Evolutionary conservation across 2,113 vertebrate species (phyloP).

Genomic region (Plectropomus leopardus): DNA sequence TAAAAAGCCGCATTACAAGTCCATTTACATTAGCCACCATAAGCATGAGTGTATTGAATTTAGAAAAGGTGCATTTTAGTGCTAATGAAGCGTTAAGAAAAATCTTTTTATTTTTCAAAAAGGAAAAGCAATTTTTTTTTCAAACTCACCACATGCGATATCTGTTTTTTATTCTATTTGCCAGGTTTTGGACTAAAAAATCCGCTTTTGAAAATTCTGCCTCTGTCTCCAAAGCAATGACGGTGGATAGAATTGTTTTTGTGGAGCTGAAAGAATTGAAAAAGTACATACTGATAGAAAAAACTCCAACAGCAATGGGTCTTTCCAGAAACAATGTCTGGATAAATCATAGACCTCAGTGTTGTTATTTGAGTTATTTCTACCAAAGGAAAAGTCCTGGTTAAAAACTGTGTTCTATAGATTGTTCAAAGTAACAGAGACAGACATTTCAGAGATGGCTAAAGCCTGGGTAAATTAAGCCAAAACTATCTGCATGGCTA

Average conservation of each 20-base stretch:
- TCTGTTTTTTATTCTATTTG: no score
- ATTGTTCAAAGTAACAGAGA: constrained; percentile 8
- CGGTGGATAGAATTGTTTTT: not conserved
- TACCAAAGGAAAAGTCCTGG: not conserved
- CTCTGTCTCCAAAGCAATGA: not conserved
- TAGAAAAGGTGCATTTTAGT: not conserved
- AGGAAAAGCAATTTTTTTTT: no score
- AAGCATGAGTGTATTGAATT: not conserved
- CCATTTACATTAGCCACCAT: not conserved
- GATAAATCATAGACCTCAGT: not conserved
- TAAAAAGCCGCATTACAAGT: no score
- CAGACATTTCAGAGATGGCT: not conserved
- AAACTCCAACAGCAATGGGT: not conserved
- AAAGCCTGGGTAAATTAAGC: constrained; percentile 5
- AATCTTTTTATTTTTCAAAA: not conserved
- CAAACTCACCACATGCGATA: no score
- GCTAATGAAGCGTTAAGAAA: not conserved
- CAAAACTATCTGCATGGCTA: constrained; percentile 4
- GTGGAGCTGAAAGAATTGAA: not conserved
- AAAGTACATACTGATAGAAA: not conserved
- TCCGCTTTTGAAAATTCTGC: not conserved
- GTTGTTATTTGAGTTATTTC: not conserved
- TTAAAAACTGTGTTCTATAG: not conserved
- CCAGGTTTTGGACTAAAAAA: not conserved
- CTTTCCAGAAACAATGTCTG: not conserved